Evolutionary conservation across 2,113 vertebrate species (phyloP).

Genomic region (Oncorhynchus tshawytscha): DNA sequence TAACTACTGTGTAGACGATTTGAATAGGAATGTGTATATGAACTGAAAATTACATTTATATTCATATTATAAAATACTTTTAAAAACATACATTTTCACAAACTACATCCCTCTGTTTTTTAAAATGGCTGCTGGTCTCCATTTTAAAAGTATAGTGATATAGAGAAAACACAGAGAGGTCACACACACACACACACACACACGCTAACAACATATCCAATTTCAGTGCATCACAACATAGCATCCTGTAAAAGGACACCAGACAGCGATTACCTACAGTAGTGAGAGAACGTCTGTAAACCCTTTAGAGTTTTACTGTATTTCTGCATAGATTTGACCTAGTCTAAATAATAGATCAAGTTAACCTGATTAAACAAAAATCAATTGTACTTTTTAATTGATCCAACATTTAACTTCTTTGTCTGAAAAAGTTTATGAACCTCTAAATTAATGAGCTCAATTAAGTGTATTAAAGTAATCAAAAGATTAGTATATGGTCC

Average conservation of each 20-base stretch:
- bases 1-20: background rate
- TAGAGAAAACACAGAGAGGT: background rate
- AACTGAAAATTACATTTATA: background rate
- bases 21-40: conserved; percentile 3
- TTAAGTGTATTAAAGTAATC: too few relatives aligned
- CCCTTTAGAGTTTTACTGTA: too few relatives aligned
- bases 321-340: too few relatives aligned
- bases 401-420: too few relatives aligned
- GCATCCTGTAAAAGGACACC: conserved; percentile 40
- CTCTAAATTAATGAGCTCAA: too few relatives aligned
- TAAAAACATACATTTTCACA: background rate
- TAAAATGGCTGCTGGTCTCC: background rate
- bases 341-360: too few relatives aligned
- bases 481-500: too few relatives aligned
- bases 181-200: conserved; percentile 5
- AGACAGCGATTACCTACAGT: conserved; percentile 15
- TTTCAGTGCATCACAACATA: conserved; percentile 34
- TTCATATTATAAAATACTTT: background rate
- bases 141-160: background rate
- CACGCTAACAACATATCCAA: conserved; percentile 12
- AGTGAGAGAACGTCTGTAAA: background rate
- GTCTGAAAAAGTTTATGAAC: too few relatives aligned
- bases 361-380: too few relatives aligned
- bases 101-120: background rate
- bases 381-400: too few relatives aligned